A percentile compares a stretch with the other conserved stretches of the same genome.
These are phyloP conservation scores for Argopecten irradians DNA, from an alignment of 1,140 invertebrate genomes.

Conservation along the genomic window DNA sequence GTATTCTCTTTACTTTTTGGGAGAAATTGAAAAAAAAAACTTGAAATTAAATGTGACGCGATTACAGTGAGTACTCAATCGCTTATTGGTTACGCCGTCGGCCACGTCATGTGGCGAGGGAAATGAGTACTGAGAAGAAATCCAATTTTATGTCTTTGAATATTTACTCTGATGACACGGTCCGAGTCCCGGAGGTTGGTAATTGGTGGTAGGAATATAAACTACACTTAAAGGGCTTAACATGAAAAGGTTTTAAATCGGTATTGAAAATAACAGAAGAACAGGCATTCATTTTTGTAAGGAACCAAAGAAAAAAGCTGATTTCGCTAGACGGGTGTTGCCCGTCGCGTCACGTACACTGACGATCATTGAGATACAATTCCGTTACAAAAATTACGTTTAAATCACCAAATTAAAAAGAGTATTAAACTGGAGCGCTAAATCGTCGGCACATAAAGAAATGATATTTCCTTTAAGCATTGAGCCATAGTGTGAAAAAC, in stretches of 20 bases:
- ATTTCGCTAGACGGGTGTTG: slow-evolving; percentile 1
- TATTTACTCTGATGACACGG: neutral
- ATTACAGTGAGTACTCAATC: neutral
- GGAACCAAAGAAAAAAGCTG: neutral
- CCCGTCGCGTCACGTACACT: neutral
- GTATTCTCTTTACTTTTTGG: neutral
- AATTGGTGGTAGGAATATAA: slow-evolving; percentile 1
- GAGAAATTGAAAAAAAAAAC: neutral
- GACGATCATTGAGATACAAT: neutral
- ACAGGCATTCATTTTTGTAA: neutral
- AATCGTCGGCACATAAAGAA: slow-evolving; percentile 10
- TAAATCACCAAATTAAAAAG: slow-evolving; percentile 23
- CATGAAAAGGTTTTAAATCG: neutral
- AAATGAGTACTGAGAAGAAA: slow-evolving; percentile 1
- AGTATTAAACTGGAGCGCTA: neutral
- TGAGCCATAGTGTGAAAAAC: slow-evolving; percentile 21
- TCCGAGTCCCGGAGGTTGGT: neutral
- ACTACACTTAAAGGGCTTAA: neutral
- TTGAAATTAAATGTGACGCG: neutral
- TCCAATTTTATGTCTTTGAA: neutral
- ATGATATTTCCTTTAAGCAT: slow-evolving; percentile 11
- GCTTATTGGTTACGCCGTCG: neutral
- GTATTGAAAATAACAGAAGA: slow-evolving; percentile 18
- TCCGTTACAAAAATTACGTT: slow-evolving; percentile 11
- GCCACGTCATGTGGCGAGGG: neutral